Percentiles rank a stretch among this genome's conserved stretches.
These are phyloP conservation scores for Lochmaea capreae DNA, from an alignment of 2,888 invertebrate genomes.

Conservation along the genomic window DNA sequence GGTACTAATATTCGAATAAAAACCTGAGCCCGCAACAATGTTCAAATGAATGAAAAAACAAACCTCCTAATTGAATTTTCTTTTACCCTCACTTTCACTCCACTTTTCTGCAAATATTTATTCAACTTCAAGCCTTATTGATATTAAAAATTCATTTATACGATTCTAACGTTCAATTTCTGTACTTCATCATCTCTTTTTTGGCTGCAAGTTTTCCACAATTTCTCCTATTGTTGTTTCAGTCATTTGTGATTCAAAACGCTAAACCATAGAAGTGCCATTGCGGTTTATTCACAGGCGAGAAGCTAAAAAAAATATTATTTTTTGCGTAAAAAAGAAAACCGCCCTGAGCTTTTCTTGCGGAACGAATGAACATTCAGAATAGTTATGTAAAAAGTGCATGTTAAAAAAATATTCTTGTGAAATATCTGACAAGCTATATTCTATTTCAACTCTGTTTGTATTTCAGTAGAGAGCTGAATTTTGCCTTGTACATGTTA, in stretches of 20 bases:
- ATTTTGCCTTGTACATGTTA: too few relatives aligned
- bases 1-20: constrained; percentile 22
- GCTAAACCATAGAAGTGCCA: constrained; percentile 17
- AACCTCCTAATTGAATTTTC: constrained; percentile 41
- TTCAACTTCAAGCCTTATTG: constrained; percentile 45
- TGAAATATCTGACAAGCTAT: too few relatives aligned
- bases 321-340: too few relatives aligned
- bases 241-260: constrained; percentile 38
- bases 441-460: too few relatives aligned
- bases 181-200: constrained; percentile 31
- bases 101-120: constrained; percentile 44
- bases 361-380: too few relatives aligned
- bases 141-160: constrained; percentile 48
- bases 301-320: neutral
- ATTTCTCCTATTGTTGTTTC: constrained; percentile 45
- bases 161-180: constrained; percentile 43
- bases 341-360: too few relatives aligned
- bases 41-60: constrained; percentile 35
- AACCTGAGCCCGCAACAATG: constrained; percentile 24
- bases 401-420: too few relatives aligned
- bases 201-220: constrained; percentile 38
- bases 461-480: too few relatives aligned
- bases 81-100: constrained; percentile 37
- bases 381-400: too few relatives aligned
- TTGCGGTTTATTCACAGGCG: neutral